Conservation (phyloP, 1,140 invertebrate genomes). For the Aphelenchoides besseyi region DNA sequence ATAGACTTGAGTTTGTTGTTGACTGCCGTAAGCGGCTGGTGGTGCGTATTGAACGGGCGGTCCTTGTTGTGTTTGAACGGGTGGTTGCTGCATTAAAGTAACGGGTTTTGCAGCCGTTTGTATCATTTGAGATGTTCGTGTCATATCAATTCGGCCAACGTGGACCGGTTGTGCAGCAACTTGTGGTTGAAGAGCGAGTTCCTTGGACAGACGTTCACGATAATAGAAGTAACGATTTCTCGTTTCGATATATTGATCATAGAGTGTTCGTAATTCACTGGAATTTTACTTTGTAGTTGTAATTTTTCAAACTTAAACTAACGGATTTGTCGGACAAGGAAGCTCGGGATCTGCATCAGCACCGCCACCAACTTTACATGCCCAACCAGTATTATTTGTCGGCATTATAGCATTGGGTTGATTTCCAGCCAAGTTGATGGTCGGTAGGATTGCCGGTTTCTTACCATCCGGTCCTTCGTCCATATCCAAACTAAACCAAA, state of each 20-base stretch:
- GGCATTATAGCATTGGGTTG: constrained; percentile 5
- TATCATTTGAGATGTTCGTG: constrained; percentile 9
- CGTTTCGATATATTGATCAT: constrained; percentile 54
- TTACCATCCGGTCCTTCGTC: constrained; percentile 21
- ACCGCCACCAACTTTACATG: constrained; percentile 30
- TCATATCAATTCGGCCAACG: constrained; percentile 28
- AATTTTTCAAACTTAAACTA: constrained; percentile 17
- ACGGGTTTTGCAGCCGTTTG: not conserved
- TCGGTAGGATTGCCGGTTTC: constrained; percentile 30
- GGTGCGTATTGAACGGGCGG: not conserved
- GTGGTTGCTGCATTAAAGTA: not conserved
- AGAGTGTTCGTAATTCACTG: constrained; percentile 52
- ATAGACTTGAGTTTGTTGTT: constrained; percentile 4
- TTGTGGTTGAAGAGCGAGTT: constrained; percentile 36
- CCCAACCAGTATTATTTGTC: constrained; percentile 26
- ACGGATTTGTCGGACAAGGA: constrained; percentile 55
- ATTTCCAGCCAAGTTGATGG: constrained; percentile 21
- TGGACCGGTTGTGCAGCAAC: constrained; percentile 21
- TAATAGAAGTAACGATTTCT: constrained; percentile 55
- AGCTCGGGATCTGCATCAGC: constrained; percentile 52
- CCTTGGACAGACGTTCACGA: constrained; percentile 54
- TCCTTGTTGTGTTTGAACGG: not conserved
- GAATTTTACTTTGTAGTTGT: constrained; percentile 36
- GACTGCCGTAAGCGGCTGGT: not conserved
- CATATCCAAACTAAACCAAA: not conserved